Percentiles rank a stretch among this genome's conserved stretches.
These are phyloP conservation scores for Sardinella longiceps DNA, from an alignment of 2,797 vertebrate genomes.

Conservation along the genomic window DNA sequence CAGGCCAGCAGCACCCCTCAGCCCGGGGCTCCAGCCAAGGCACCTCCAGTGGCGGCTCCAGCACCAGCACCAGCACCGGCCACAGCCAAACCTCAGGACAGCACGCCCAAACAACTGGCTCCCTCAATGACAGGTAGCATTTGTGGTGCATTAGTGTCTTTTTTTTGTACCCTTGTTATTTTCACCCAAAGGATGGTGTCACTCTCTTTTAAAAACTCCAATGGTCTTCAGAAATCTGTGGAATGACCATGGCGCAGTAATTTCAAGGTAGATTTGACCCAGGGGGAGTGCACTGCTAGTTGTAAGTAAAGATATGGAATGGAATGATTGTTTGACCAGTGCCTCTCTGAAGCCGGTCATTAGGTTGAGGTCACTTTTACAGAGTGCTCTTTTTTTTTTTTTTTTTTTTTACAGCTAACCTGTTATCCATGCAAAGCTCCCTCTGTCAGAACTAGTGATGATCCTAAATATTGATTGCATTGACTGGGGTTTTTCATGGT, in stretches of 20 bases:
- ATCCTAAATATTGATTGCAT: not conserved
- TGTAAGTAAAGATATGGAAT: not conserved
- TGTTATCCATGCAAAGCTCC: not conserved
- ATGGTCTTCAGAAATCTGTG: not conserved
- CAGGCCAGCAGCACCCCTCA: not conserved
- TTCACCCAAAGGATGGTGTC: not conserved
- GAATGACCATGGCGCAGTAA: not conserved
- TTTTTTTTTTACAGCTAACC: not conserved
- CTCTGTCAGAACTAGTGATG: not conserved
- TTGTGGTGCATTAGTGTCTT: not conserved
- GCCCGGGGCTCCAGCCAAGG: not conserved
- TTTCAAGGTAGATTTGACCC: not conserved
- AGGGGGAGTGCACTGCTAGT: not conserved
- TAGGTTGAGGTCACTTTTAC: too few species aligned
- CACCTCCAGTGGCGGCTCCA: not conserved
- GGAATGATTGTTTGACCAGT: not conserved
- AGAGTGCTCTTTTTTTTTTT: not conserved
- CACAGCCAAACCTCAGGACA: not conserved
- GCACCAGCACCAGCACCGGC: not conserved
- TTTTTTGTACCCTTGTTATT: not conserved
- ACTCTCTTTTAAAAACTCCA: too few species aligned
- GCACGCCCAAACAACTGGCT: not conserved
- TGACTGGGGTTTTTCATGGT: not conserved
- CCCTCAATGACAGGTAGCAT: not conserved
- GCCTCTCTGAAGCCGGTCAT: not conserved